Conservation (phyloP, 2,888 invertebrate genomes). For the Apodemia duryi region DNA sequence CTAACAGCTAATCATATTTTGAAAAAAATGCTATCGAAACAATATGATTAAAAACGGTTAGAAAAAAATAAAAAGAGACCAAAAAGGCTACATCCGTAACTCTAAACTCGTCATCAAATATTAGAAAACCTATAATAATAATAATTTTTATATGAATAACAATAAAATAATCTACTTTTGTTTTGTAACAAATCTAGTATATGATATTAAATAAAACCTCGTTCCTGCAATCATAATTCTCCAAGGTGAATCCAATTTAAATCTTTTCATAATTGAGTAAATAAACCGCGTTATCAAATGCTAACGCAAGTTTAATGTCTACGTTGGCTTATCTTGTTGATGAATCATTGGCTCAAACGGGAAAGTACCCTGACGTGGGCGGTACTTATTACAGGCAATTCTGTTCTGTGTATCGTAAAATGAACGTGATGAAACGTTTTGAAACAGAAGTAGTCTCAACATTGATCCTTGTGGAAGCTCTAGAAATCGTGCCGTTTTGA, state of each 20-base stretch:
- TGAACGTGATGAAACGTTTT: not conserved
- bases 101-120: too few species aligned
- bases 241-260: conserved; percentile 2
- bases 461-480: not conserved
- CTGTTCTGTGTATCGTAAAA: not conserved
- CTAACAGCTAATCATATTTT: too few species aligned
- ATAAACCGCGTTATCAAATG: conserved; percentile 5
- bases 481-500: not conserved
- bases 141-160: too few species aligned
- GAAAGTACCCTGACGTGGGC: conserved; percentile 13
- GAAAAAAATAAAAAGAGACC: too few species aligned
- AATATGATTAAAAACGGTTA: too few species aligned
- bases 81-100: too few species aligned
- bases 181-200: too few species aligned
- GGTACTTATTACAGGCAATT: not conserved
- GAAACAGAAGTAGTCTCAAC: not conserved
- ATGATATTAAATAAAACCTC: too few species aligned
- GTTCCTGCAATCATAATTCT: too few species aligned
- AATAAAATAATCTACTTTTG: too few species aligned
- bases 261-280: conserved; percentile 3
- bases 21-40: too few species aligned
- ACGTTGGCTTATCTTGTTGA: conserved; percentile 4
- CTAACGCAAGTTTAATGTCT: conserved; percentile 13
- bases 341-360: conserved; percentile 6
- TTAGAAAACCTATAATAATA: too few species aligned